phyloP scores from a whole-genome alignment of 2,888 invertebrate genomes.

The Caenorhabditis sulstoni region DNA sequence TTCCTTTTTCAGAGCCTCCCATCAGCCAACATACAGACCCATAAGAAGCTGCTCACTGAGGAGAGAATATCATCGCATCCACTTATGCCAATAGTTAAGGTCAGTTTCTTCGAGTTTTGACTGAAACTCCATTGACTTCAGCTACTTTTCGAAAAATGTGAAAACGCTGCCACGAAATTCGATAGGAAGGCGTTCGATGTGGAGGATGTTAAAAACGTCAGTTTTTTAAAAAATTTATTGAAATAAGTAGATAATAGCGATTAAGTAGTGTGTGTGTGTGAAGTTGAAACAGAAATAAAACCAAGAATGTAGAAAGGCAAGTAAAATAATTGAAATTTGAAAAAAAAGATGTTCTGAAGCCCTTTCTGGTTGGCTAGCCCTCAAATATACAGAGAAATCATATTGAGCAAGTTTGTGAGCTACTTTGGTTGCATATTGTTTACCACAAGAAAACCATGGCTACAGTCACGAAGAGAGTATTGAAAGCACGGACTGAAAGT shows the following conservation, averaged over 20 bases:
- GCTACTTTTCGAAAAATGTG: constrained; percentile 58
- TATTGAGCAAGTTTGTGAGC: constrained; percentile 38
- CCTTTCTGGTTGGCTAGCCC: constrained; percentile 8
- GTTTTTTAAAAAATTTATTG: constrained; percentile 9
- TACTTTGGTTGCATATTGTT: neutral
- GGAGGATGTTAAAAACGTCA: constrained; percentile 57
- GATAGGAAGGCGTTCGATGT: constrained; percentile 40
- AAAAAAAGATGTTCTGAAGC: constrained; percentile 15
- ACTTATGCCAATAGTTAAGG: constrained; percentile 57
- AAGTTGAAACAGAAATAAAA: constrained; percentile 4
- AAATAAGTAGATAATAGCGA: constrained; percentile 11
- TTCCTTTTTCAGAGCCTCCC: constrained; percentile 16
- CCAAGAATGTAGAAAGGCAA: constrained; percentile 42
- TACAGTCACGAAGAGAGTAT: constrained; percentile 1
- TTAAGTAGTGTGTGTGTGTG: too few relatives aligned
- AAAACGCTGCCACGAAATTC: constrained; percentile 34
- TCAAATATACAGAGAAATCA: constrained; percentile 55
- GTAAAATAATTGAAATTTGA: constrained; percentile 19
- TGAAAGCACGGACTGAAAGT: constrained; percentile 18
- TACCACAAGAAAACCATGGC: constrained; percentile 22
- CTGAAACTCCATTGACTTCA: neutral
- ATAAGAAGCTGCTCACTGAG: neutral
- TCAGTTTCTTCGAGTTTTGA: constrained; percentile 1
- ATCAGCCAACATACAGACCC: constrained; percentile 21
- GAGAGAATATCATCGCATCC: constrained; percentile 55